Percentiles rank a stretch among this genome's conserved stretches.
These are phyloP conservation scores for Alcis repandata DNA, from an alignment of 2,888 invertebrate species.

Conservation along the genomic window DNA sequence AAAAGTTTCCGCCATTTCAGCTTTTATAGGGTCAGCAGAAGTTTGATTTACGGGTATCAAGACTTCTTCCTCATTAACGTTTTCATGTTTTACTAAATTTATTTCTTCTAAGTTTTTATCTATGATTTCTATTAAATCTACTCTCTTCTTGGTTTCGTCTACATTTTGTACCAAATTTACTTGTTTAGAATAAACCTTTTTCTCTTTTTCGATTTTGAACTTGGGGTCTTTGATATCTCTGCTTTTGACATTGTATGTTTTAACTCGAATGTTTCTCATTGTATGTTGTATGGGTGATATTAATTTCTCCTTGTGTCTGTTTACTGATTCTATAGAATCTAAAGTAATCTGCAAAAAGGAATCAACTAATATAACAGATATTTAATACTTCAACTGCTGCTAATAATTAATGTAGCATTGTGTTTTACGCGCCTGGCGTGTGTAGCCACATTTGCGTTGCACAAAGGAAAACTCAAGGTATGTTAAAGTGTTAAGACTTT, in stretches of 20 bases:
- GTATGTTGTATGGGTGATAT: constrained; percentile 24
- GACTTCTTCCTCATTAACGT: constrained; percentile 10
- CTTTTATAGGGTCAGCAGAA: constrained; percentile 11
- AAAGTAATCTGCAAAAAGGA: constrained; percentile 59
- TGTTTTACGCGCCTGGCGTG: too few species aligned
- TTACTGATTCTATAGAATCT: constrained; percentile 49
- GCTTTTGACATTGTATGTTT: constrained; percentile 31
- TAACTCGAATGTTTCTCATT: constrained; percentile 21
- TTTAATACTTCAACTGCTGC: neutral
- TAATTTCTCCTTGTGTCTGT: constrained; percentile 35
- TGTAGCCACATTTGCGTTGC: too few species aligned
- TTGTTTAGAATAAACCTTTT: neutral
- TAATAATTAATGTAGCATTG: too few species aligned
- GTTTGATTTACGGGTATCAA: neutral
- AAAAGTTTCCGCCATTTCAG: constrained; percentile 23
- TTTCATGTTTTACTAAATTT: constrained; percentile 31
- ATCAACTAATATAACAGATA: neutral
- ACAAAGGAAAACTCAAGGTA: too few species aligned
- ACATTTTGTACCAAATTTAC: neutral
- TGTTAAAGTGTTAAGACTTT: too few species aligned
- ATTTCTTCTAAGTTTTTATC: constrained; percentile 28
- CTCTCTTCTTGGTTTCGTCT: neutral
- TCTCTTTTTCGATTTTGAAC: constrained; percentile 8
- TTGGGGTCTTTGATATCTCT: constrained; percentile 3
- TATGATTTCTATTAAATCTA: neutral